These are phyloP conservation scores for Priocnemis perturbator DNA, from an alignment of 2,888 invertebrate genomes.

Conservation along the genomic window DNA sequence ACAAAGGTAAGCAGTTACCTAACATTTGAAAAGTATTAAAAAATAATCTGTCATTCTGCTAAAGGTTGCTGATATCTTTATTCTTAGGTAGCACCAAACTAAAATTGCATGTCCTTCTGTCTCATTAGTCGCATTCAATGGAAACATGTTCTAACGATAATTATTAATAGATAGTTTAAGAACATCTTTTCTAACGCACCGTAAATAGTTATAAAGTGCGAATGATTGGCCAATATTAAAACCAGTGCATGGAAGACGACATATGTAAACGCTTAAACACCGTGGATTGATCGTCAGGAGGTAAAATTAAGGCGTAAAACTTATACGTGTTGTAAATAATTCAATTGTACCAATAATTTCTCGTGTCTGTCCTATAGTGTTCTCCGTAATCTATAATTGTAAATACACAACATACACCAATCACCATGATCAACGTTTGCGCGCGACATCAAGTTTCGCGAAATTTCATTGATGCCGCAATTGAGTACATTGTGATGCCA, in stretches of 20 bases:
- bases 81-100: no score
- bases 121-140: no score
- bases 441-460: constrained; percentile 46
- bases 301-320: constrained; percentile 2
- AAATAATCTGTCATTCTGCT: no score
- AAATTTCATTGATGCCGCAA: constrained; percentile 55
- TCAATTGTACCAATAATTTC: constrained; percentile 61
- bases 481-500: constrained; percentile 63
- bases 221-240: neutral
- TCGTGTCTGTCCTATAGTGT: constrained; percentile 57
- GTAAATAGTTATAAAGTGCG: neutral
- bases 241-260: neutral
- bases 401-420: constrained; percentile 41
- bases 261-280: no score
- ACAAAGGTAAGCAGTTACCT: no score
- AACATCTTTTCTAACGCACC: neutral
- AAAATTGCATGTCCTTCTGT: no score
- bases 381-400: constrained; percentile 56
- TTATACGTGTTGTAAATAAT: constrained; percentile 53
- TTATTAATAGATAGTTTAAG: neutral
- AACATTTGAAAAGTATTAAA: no score
- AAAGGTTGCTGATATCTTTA: no score
- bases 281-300: no score
- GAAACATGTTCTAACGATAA: no score
- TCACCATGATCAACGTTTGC: constrained; percentile 43